These are phyloP conservation scores for Apogon hyalosoma DNA, from an alignment of 2,797 vertebrate genomes.

Conservation along the genomic window DNA sequence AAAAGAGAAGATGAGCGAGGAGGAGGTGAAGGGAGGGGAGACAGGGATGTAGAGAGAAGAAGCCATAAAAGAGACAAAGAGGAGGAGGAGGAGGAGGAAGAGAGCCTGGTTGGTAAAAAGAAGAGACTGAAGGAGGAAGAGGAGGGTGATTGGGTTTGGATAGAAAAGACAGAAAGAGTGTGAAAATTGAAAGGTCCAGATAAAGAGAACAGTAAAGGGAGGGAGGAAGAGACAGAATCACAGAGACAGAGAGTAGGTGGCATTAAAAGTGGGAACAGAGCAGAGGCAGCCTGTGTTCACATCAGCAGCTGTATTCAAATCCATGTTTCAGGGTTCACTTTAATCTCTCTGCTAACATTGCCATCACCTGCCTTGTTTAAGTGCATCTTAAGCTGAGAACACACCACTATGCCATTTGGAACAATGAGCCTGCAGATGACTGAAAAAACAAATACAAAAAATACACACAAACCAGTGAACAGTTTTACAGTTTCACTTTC, in stretches of 20 bases:
- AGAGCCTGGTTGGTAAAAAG: conserved; percentile 17
- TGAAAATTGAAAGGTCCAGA: conserved; percentile 7
- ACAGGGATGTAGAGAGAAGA: conserved; percentile 21
- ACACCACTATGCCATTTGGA: neutral
- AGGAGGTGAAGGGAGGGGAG: conserved; percentile 13
- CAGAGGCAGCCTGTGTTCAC: conserved; percentile 8
- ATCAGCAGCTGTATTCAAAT: conserved; percentile 53
- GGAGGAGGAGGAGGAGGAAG: conserved; percentile 2
- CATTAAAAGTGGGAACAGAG: conserved; percentile 28
- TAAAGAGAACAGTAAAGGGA: conserved; percentile 7
- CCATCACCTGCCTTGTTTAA: neutral
- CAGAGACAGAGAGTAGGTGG: conserved; percentile 45
- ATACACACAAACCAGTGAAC: too few relatives aligned
- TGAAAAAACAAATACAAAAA: too few relatives aligned
- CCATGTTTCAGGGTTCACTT: conserved; percentile 9
- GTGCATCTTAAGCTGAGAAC: neutral
- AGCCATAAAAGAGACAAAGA: conserved; percentile 8
- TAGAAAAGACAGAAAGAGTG: conserved; percentile 8
- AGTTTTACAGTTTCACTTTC: too few relatives aligned
- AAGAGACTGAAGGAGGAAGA: conserved; percentile 24
- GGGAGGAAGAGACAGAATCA: conserved; percentile 15
- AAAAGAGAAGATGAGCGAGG: conserved; percentile 33
- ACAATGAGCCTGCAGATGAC: too few relatives aligned
- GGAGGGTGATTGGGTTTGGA: conserved; percentile 39
- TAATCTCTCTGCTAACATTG: conserved; percentile 18